Conservation (phyloP, 2,113 vertebrate species). For the Phylloscopus trochiloides region DNA sequence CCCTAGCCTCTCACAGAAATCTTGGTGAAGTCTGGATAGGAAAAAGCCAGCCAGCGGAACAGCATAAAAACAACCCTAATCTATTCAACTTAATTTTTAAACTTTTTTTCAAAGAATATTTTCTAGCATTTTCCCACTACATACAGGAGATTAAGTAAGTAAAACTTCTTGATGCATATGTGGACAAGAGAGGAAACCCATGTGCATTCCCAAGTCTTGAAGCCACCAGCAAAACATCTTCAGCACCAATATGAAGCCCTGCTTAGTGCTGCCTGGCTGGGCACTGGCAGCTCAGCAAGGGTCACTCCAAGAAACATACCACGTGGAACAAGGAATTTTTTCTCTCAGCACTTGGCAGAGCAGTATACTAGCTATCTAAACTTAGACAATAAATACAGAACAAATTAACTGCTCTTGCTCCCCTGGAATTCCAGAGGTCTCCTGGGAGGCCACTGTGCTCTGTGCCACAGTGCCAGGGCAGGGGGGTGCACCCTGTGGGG, state of each 20-base stretch:
- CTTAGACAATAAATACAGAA: not conserved
- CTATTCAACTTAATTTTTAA: not conserved
- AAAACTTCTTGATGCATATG: not conserved
- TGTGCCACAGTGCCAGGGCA: rapidly evolving
- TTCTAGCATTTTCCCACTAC: not conserved
- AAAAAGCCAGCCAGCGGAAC: not conserved
- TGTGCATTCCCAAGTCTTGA: not conserved
- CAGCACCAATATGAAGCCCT: rapidly evolving
- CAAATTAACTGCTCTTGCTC: not conserved
- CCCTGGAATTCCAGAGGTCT: not conserved
- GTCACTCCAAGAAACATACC: not conserved
- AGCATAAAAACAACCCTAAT: not conserved
- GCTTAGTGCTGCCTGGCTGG: not conserved
- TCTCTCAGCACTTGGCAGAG: not conserved
- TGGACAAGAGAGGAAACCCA: not conserved
- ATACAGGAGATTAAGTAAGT: not conserved
- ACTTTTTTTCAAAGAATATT: not conserved
- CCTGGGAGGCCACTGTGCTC: not conserved
- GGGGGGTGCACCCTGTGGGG: rapidly evolving
- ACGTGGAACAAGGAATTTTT: not conserved
- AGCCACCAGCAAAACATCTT: not conserved
- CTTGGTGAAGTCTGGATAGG: not conserved
- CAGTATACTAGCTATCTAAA: not conserved
- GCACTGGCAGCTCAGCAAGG: not conserved
- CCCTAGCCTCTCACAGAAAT: not conserved